Evolutionary conservation across 2,888 invertebrate species (phyloP), one percentile per base, ranked within the genome.

Genomic region (Pandemis corylana): DNA sequence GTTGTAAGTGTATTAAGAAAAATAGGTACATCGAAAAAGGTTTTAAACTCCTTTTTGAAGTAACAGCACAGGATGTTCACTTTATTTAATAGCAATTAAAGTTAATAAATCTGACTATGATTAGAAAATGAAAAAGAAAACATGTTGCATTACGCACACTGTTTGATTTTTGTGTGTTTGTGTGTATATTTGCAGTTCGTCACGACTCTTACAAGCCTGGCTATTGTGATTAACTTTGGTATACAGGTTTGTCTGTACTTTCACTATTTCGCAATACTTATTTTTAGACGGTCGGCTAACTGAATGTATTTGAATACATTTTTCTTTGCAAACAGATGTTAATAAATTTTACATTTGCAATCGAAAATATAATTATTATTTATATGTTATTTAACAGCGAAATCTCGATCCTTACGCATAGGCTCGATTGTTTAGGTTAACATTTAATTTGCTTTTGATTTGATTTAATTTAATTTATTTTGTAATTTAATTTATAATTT

Each of bases 251-350:
- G 49, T 46, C 13, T n/a, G 49, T 62, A 62, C 65, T 65, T 65
- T 65, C 65, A 46, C 65, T 65, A 13, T 46, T 49, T 49, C 65
- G 65, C 65, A 46, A 65, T 49, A 13, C 28, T 65, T 65, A 65
- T 65, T 65, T 65, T 65, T 49, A 65, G 65, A 65, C 28, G 5
- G 20, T 20, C 20, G 44, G 65, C 13, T 49, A 49, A 64, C 15
- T 46, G 12, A 59, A 59, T 12, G 59, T 28, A 28, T 59, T 59
- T 59, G 59, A 59, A 59, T 59, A 59, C 10, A 10, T 10, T 59
- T 59, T 59, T 28, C 20, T 20, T 20, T 20, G 28, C 28, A 56
- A 20, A 56, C 20, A 28, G 59, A 28, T 59, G 28, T 59, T 56
- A 7, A 20, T 15, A 15, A 20, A 15, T 56, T 51, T 13, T n/a